phyloP scores from a whole-genome alignment of 1,140 invertebrate species.

The Popillia japonica region DNA sequence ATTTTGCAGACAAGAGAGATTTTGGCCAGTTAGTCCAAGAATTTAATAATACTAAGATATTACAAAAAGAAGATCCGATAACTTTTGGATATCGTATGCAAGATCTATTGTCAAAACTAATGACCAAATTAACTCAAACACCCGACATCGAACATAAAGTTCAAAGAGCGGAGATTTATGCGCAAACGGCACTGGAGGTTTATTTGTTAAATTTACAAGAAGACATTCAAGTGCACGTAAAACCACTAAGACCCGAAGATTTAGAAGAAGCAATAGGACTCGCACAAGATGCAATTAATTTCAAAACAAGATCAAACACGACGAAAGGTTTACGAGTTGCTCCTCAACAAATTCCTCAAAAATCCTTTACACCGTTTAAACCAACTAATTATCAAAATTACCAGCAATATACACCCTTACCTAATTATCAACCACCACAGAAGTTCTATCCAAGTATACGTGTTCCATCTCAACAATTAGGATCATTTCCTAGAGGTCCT shows the following conservation, averaged over 20 bases:
- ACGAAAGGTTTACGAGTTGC: not conserved
- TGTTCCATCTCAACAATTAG: not conserved
- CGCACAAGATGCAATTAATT: constrained; percentile 16
- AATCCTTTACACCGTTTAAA: not conserved
- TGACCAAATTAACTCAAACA: not conserved
- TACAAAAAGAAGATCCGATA: not conserved
- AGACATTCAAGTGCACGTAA: constrained; percentile 19
- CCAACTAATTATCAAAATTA: not conserved
- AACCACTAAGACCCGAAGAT: not conserved
- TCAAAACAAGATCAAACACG: not conserved
- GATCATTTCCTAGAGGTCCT: not conserved
- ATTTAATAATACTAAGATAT: constrained; percentile 23
- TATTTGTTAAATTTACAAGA: constrained; percentile 14
- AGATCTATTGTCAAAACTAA: constrained; percentile 17
- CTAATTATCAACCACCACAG: too few relatives aligned
- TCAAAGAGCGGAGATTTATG: too few relatives aligned
- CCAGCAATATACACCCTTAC: not conserved
- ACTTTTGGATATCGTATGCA: not conserved
- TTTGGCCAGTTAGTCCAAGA: constrained; percentile 16
- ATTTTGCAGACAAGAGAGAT: constrained; percentile 29
- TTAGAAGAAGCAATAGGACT: constrained; percentile 24
- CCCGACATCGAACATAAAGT: not conserved
- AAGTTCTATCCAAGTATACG: not conserved
- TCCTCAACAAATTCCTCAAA: not conserved
- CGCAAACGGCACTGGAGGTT: constrained; percentile 28